Conservation (phyloP, 1,140 invertebrate genomes). For the Scaptomyza pallida region DNA sequence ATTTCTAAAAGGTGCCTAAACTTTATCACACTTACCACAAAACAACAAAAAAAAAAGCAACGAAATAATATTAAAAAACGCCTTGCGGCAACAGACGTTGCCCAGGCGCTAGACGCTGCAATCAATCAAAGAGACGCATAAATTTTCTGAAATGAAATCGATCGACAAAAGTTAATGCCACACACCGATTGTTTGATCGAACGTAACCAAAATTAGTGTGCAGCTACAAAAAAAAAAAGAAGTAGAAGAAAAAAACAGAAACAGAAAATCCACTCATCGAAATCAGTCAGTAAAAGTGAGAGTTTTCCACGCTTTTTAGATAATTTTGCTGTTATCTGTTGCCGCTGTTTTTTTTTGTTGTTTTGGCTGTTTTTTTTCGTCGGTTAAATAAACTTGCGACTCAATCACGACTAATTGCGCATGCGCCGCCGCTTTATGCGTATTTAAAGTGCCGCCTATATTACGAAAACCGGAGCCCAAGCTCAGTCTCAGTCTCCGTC, state of each 20-base stretch:
- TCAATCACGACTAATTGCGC: slow-evolving; percentile 82
- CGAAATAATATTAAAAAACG: no score
- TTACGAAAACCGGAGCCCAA: slow-evolving; percentile 72
- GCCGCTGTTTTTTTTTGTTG: slow-evolving; percentile 11
- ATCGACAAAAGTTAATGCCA: slow-evolving; percentile 36
- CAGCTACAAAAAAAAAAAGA: slow-evolving; percentile 39
- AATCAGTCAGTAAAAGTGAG: slow-evolving; percentile 68
- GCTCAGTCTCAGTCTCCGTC: slow-evolving; percentile 18
- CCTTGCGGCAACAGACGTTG: slow-evolving; percentile 33
- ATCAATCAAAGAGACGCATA: slow-evolving; percentile 71
- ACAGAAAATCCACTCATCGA: slow-evolving; percentile 21
- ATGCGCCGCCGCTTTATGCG: slow-evolving; percentile 74
- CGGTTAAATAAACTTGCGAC: slow-evolving; percentile 76
- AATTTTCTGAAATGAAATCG: slow-evolving; percentile 40
- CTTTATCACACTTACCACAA: slow-evolving; percentile 51
- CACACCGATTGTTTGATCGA: slow-evolving; percentile 5
- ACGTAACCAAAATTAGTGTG: slow-evolving; percentile 14
- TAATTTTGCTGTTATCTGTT: slow-evolving; percentile 51
- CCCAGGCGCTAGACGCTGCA: slow-evolving; percentile 34
- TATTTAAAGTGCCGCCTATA: slow-evolving; percentile 78
- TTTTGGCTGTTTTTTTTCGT: slow-evolving; percentile 39
- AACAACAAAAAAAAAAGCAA: slow-evolving; percentile 4
- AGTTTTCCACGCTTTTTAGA: slow-evolving; percentile 70
- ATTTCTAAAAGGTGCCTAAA: slow-evolving; percentile 68
- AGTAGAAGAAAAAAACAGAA: slow-evolving; percentile 28